Evolutionary conservation across 1,140 invertebrate species (phyloP).

Genomic region (Drosophila sp.): DNA sequence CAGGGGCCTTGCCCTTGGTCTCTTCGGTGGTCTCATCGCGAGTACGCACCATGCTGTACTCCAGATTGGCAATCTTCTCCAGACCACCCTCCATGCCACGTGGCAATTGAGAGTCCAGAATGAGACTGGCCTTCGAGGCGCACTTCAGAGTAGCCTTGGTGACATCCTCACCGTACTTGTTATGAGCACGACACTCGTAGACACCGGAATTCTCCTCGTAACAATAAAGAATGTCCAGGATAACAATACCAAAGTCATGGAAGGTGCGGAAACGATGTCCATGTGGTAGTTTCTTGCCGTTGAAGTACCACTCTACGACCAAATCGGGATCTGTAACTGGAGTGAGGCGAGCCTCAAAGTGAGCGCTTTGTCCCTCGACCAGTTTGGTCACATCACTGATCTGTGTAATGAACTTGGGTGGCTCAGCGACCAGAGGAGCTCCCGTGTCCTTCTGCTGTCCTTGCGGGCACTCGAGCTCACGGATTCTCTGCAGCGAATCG

Average conservation of each 20-base stretch:
- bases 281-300: slow-evolving; percentile 95
- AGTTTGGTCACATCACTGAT: slow-evolving; percentile 92
- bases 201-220: slow-evolving; percentile 98
- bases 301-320: slow-evolving; percentile 97
- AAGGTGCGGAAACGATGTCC: slow-evolving; percentile 97
- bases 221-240: slow-evolving; percentile 97
- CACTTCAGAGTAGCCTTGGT: slow-evolving; percentile 95
- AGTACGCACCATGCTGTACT: slow-evolving; percentile 92
- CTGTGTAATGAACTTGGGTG: slow-evolving; percentile 96
- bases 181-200: slow-evolving; percentile 96
- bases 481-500: slow-evolving; percentile 95
- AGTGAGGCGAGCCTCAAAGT: slow-evolving; percentile 95
- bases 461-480: slow-evolving; percentile 92
- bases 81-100: slow-evolving; percentile 96
- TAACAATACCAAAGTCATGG: slow-evolving; percentile 98
- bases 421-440: slow-evolving; percentile 89
- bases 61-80: slow-evolving; percentile 96
- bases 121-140: slow-evolving; percentile 95
- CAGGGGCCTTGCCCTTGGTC: slow-evolving; percentile 92
- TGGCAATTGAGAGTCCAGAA: slow-evolving; percentile 97
- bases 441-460: slow-evolving; percentile 87
- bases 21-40: slow-evolving; percentile 90
- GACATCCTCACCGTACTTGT: slow-evolving; percentile 95
- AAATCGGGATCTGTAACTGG: slow-evolving; percentile 96
- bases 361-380: slow-evolving; percentile 96